These are phyloP conservation scores for Aulostomus chinensis DNA, from an alignment of 2,797 vertebrate species.

Conservation along the genomic window DNA sequence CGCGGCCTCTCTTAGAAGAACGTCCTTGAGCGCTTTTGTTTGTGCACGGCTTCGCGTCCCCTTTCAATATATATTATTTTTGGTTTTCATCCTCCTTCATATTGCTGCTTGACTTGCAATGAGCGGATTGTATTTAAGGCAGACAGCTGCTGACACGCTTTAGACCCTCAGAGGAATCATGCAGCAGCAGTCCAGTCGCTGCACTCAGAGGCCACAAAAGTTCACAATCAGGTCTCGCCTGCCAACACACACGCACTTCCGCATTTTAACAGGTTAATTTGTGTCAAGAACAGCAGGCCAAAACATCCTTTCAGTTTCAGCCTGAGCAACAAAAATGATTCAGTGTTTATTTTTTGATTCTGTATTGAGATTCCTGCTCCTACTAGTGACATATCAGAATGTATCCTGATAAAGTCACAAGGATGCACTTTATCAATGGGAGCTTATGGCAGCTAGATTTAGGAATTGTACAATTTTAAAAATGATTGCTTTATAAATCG, in stretches of 20 bases:
- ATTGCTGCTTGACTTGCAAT: slow-evolving; percentile 42
- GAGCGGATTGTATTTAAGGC: slow-evolving; percentile 40
- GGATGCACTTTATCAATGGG: no score
- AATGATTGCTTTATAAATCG: no score
- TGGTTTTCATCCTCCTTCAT: slow-evolving; percentile 22
- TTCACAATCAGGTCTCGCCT: slow-evolving; percentile 19
- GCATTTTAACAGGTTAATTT: no score
- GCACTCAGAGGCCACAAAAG: slow-evolving; percentile 15
- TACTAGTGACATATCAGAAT: no score
- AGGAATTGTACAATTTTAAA: no score
- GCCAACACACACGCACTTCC: slow-evolving; percentile 13
- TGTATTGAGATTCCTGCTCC: no score
- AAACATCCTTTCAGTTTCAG: no score
- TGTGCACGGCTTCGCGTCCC: slow-evolving; percentile 37
- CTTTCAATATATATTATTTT: slow-evolving; percentile 20
- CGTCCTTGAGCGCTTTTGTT: slow-evolving; percentile 48
- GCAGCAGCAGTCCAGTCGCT: slow-evolving; percentile 27
- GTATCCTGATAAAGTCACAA: no score
- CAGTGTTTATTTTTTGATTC: no score
- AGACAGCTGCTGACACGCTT: slow-evolving; percentile 53
- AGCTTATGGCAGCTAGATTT: no score
- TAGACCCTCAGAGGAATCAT: slow-evolving; percentile 40
- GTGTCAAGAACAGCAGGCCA: no score
- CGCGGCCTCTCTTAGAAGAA: slow-evolving; percentile 28
- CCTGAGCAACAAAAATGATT: no score